Evolutionary conservation across 2,797 vertebrate genomes (phyloP).

Genomic region (Ctenochaetus hawaiiensis): DNA sequence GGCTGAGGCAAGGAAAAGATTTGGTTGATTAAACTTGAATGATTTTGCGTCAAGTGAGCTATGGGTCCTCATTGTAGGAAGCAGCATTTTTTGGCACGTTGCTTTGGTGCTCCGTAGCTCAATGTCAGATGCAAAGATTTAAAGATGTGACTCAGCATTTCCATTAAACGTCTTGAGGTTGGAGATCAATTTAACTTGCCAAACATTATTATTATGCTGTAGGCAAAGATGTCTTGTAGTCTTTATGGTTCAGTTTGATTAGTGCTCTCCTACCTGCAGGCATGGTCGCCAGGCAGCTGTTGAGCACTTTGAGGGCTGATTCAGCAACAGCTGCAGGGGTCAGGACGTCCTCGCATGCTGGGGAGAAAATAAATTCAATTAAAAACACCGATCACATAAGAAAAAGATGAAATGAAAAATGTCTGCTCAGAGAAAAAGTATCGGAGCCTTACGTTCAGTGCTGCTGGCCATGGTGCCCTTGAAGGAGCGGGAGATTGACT

Average conservation of each 20-base stretch:
- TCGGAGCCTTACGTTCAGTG: conserved; percentile 89
- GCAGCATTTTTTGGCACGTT: neutral
- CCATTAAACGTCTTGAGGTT: neutral
- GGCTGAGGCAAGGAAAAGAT: conserved; percentile 19
- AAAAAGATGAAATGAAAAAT: neutral
- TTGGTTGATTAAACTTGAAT: conserved; percentile 33
- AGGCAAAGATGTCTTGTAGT: neutral
- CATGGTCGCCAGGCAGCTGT: conserved; percentile 92
- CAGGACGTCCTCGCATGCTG: conserved; percentile 92
- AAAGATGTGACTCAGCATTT: neutral
- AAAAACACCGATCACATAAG: neutral
- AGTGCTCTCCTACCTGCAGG: conserved; percentile 88
- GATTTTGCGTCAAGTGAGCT: conserved; percentile 8
- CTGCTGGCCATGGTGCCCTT: conserved; percentile 93
- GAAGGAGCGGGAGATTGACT: conserved; percentile 89
- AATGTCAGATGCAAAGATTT: neutral
- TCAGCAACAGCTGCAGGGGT: conserved; percentile 90
- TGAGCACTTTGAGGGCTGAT: conserved; percentile 89
- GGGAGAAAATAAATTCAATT: conserved; percentile 3
- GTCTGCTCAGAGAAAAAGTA: neutral
- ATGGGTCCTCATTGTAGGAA: neutral
- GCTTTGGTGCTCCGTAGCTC: no score
- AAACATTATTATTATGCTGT: neutral
- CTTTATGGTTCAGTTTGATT: neutral
- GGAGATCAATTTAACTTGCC: neutral